Conservation (phyloP, 2,888 invertebrate species). For the Eupithecia centaureata region DNA sequence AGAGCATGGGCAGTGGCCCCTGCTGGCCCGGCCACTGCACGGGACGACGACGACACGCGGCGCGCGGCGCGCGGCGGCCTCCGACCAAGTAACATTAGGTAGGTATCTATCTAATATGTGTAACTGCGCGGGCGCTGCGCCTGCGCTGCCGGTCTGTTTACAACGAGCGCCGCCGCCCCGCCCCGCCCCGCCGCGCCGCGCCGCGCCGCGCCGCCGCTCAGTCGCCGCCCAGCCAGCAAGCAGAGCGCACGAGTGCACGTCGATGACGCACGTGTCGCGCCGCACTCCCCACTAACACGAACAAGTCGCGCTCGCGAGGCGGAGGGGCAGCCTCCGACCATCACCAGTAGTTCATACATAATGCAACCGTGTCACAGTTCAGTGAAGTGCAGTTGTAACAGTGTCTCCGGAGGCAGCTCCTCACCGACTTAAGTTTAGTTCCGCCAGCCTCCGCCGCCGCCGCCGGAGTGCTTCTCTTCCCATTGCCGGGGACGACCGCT, state of each 20-base stretch:
- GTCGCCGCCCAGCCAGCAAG: too few relatives aligned
- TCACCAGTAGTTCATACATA: too few relatives aligned
- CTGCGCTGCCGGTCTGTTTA: neutral
- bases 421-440: too few relatives aligned
- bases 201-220: neutral
- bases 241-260: too few relatives aligned
- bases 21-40: neutral
- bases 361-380: too few relatives aligned
- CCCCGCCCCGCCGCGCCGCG: neutral
- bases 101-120: neutral
- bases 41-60: neutral
- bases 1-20: too few relatives aligned
- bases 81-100: too few relatives aligned
- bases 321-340: neutral
- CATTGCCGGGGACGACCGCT: too few relatives aligned
- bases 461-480: too few relatives aligned
- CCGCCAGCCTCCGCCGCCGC: too few relatives aligned
- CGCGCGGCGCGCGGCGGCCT: neutral
- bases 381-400: too few relatives aligned
- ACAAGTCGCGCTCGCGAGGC: neutral
- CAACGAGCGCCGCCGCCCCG: neutral
- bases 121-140: neutral
- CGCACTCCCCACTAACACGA: neutral
- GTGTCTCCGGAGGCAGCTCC: too few relatives aligned
- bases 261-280: neutral